Base-by-base conservation (phyloP, 1,140 invertebrate genomes). In the Hylaeus volcanicus region DNA sequence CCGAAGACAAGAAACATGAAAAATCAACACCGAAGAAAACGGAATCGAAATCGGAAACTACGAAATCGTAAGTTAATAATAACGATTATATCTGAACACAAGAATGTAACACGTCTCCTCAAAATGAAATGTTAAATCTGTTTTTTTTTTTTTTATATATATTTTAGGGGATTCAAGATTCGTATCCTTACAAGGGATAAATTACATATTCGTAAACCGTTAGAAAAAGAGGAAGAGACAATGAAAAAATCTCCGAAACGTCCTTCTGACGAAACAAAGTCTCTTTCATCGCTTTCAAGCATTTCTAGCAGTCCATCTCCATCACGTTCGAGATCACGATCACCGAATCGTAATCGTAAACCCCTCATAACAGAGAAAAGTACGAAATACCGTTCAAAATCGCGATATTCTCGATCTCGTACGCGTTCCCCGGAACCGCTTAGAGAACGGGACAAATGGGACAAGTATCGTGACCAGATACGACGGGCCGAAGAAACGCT, bases 391-490 rank as follows among this genome's bases (percentile, higher is more conserved):
- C 88, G 88, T 55, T 74, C 86, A 12, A 77, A 82, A 55, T 48
- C 85, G 37, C 84, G 88, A 48, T 88, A 88, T 15, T 90, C 90
- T 6, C 81, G 90, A 45, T 92, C 91, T 1, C 90, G 89, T 26
- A 91, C 91, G 1, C 89, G 88, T 43, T 90, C 91, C 1, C 72
- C 72, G 0, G 90, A 90, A 60, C 88, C 79, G 1, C 74, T 89
- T 11, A 88, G 93, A n/a, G 94, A 94, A 83, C 93, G 94, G 3
- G 94, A 94, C 69, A 94, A 94, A 65, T 94, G 94, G 94, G 93
- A 94, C 69, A 94, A 94, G 53, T 95, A 94, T 61, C 93, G 93
- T 48, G 93, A 93, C 43, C 90, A 92, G 74, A 91, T 93, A 89
- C 89, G 94, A 93, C 90, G 92, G 92, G 92, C 94, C 89, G 85